Conservation (phyloP, 2,888 invertebrate genomes). For the Tipula lateralis region DNA sequence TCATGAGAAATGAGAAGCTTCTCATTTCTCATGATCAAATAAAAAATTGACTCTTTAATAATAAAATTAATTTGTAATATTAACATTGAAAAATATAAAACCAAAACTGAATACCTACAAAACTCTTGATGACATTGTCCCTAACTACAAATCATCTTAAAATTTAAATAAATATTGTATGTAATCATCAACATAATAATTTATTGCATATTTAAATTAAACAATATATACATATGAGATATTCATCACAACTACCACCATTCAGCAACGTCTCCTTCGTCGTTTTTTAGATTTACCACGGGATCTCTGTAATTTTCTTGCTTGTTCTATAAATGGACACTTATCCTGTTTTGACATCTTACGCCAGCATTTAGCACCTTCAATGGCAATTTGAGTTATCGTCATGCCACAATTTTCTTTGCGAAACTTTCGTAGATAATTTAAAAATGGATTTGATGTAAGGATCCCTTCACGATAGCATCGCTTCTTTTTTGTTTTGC, state of each 20-base stretch:
- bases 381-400: slow-evolving; percentile 34
- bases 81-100: too few relatives aligned
- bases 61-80: too few relatives aligned
- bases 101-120: too few relatives aligned
- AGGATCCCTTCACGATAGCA: slow-evolving; percentile 33
- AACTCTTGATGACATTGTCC: too few relatives aligned
- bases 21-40: too few relatives aligned
- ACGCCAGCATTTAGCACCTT: slow-evolving; percentile 36
- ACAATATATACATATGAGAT: neutral
- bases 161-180: too few relatives aligned
- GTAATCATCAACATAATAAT: neutral
- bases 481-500: slow-evolving; percentile 26
- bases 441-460: slow-evolving; percentile 36
- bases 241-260: neutral
- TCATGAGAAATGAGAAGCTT: too few relatives aligned
- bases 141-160: too few relatives aligned
- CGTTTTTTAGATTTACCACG: neutral
- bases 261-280: neutral
- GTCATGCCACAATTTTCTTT: slow-evolving; percentile 33
- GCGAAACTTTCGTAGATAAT: slow-evolving; percentile 36
- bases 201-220: neutral
- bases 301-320: neutral
- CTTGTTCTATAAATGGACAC: slow-evolving; percentile 32
- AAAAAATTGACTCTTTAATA: too few relatives aligned
- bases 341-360: slow-evolving; percentile 34